Percentiles rank a stretch among this genome's conserved stretches.
Conservation (phyloP, 2,797 vertebrate genomes). For the Chrysocyon brachyurus region DNA sequence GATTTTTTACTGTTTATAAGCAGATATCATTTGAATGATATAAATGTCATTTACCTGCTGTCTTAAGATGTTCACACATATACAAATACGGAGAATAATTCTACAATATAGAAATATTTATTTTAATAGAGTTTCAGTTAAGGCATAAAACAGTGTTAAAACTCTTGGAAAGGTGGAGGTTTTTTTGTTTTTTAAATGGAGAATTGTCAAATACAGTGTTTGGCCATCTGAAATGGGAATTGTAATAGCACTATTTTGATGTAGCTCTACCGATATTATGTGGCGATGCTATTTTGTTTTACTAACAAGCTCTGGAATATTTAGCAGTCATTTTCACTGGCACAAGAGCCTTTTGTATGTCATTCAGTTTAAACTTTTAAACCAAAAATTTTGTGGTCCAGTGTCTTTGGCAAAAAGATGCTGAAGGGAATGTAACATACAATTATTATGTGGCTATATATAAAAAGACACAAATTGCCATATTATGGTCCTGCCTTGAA, state of each 20-base stretch:
- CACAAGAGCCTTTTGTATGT: conserved; percentile 74
- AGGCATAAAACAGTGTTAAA: conserved; percentile 84
- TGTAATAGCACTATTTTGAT: conserved; percentile 63
- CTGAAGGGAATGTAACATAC: conserved; percentile 78
- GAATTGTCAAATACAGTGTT: conserved; percentile 64
- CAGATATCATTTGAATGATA: conserved; percentile 72
- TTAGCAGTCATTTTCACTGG: conserved; percentile 73
- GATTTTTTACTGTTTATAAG: conserved; percentile 66
- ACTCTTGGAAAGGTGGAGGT: conserved; percentile 62
- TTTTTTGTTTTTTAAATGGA: conserved; percentile 41
- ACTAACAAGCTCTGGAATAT: conserved; percentile 74
- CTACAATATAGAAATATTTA: conserved; percentile 79
- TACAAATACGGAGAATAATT: conserved; percentile 70
- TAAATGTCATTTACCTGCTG: conserved; percentile 81
- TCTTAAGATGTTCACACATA: conserved; percentile 73
- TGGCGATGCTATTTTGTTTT: conserved; percentile 33
- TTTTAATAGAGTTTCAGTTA: conserved; percentile 79
- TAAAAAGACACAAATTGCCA: conserved; percentile 69
- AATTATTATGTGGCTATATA: conserved; percentile 72
- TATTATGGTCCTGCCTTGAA: conserved; percentile 76
- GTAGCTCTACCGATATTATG: conserved; percentile 14
- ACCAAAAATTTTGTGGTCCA: conserved; percentile 73
- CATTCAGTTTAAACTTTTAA: conserved; percentile 75
- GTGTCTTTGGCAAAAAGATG: conserved; percentile 74
- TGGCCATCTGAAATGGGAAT: conserved; percentile 16